Base-by-base conservation (phyloP, 2,888 invertebrate species). In the Stenurella melanura region DNA sequence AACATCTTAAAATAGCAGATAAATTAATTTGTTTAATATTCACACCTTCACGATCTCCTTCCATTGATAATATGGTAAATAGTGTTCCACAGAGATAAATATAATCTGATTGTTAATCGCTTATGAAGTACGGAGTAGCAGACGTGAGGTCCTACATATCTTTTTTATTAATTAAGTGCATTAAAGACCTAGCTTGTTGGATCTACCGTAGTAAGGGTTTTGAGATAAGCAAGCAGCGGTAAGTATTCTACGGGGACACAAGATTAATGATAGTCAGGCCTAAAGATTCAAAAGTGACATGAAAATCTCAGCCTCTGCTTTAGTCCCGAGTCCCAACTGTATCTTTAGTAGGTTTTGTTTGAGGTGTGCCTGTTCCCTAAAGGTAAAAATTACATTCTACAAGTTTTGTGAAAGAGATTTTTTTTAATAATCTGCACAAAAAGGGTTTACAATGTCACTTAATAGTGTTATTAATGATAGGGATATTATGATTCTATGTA, bases 281-380 rank as follows among this genome's bases (percentile, higher is more conserved):
- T 87, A 88, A 82, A 88, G 89, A 89, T 90, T 89, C 89, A 89
- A 90, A 90, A 89, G 89, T 89, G 90, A 90, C 90, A 90, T 86
- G 90, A 89, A 90, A 90, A 90, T 90, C 89, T 90, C 88, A 85
- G 88, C 87, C 88, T 87, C 86, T 87, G 87, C 87, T 86, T 86
- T 86, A 85, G 86, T 85, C 87, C 86, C 86, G 85, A 86, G 86
- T 86, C 87, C 87, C 87, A 86, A 87, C 88, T 86, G 87, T 86
- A 86, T 86, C 86, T 86, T 87, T 85, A 84, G 81, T 84, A 83
- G 84, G 88, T 88, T 88, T 88, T 88, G 88, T 88, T 86, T 84
- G 86, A 87, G 85, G 86, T 85, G 84, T 80, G 83, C 84, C 81
- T 83, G 81, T 84, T 82, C 82, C 83, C 78, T 82, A 80, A 82